Percentiles rank a stretch among this genome's conserved stretches.
Evolutionary conservation across 2,888 invertebrate genomes (phyloP).

Genomic region (Callyntrura sp.): DNA sequence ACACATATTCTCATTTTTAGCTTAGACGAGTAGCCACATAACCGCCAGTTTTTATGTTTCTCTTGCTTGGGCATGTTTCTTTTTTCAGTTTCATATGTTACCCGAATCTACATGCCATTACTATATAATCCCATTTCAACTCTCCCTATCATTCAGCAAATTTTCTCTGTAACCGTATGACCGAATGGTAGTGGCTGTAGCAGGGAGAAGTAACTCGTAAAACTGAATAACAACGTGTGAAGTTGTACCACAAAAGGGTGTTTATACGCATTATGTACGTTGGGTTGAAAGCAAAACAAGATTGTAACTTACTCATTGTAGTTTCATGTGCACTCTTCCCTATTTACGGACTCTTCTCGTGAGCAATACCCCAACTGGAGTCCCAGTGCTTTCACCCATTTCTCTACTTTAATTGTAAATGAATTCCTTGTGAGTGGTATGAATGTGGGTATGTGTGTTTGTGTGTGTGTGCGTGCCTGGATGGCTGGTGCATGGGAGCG

Average conservation of each 20-base stretch:
- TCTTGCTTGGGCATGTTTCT: neutral
- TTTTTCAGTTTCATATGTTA: neutral
- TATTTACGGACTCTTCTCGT: neutral
- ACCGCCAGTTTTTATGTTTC: neutral
- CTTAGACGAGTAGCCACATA: neutral
- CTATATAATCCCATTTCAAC: neutral
- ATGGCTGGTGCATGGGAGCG: neutral
- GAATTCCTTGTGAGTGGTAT: constrained; percentile 21
- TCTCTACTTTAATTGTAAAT: constrained; percentile 47
- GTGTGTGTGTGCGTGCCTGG: constrained; percentile 20
- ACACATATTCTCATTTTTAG: neutral
- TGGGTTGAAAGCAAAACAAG: constrained; percentile 39
- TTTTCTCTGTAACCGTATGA: constrained; percentile 42
- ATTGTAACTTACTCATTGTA: constrained; percentile 30
- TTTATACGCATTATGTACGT: constrained; percentile 52
- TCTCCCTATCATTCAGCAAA: neutral
- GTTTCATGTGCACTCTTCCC: constrained; percentile 11
- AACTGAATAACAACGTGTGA: constrained; percentile 67
- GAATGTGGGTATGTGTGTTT: neutral
- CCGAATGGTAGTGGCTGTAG: constrained; percentile 22
- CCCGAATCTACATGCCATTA: neutral
- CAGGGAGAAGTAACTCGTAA: constrained; percentile 4
- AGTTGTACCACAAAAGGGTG: constrained; percentile 64
- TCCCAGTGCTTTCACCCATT: constrained; percentile 46
- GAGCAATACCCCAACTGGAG: neutral